Conservation (phyloP, 2,113 vertebrate genomes). For the Ophiodon elongatus region DNA sequence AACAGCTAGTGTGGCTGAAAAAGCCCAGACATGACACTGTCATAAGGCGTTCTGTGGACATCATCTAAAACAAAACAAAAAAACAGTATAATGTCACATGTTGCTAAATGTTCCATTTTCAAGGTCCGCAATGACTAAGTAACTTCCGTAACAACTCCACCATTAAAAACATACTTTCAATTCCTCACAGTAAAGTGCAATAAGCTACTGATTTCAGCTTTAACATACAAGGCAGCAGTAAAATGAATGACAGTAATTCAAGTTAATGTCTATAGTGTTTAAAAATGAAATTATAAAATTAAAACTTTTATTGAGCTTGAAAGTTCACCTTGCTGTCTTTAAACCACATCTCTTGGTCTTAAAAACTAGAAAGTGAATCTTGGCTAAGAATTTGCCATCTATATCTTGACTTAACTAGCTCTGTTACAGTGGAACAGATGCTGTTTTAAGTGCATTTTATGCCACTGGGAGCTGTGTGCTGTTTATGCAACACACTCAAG, state of each 20-base stretch:
- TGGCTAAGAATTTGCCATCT: not conserved
- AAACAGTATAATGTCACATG: not conserved
- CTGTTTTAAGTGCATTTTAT: conserved; percentile 28
- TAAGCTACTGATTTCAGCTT: not conserved
- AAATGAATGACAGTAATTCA: not conserved
- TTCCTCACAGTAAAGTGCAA: not conserved
- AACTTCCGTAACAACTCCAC: not conserved
- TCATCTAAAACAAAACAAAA: not conserved
- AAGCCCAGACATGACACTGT: not conserved
- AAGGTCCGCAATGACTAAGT: not conserved
- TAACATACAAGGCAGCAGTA: not conserved
- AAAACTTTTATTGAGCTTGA: not conserved
- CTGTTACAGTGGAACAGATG: conserved; percentile 13
- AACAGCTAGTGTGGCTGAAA: not conserved
- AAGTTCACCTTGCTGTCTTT: not conserved
- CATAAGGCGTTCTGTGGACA: not conserved
- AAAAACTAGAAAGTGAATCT: not conserved
- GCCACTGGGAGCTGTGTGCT: conserved; percentile 4
- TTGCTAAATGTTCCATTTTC: no score
- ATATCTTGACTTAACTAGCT: conserved; percentile 6
- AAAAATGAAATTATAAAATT: not conserved
- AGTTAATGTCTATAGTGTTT: not conserved
- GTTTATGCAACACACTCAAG: conserved; percentile 28
- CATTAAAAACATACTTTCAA: not conserved
- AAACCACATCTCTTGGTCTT: not conserved